These are phyloP conservation scores for Echeneis naucrates DNA, from an alignment of 2,797 vertebrate species.

Conservation along the genomic window DNA sequence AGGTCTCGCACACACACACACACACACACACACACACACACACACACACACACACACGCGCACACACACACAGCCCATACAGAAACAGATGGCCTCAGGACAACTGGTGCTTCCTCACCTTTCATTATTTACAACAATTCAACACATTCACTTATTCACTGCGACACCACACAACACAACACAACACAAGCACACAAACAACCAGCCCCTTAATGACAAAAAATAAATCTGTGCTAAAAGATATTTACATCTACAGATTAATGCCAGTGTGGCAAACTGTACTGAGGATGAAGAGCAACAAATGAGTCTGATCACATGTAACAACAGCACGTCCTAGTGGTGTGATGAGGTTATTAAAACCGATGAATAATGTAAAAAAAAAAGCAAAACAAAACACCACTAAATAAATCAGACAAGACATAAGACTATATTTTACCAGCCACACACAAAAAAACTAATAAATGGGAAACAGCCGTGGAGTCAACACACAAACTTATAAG, in stretches of 20 bases:
- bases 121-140: conserved; percentile 41
- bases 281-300: not conserved
- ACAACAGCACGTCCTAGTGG: conserved; percentile 54
- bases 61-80: conserved; percentile 35
- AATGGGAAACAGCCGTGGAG: not conserved
- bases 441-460: not conserved
- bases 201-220: not conserved
- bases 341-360: conserved; percentile 8
- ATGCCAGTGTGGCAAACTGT: not conserved
- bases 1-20: conserved; percentile 57
- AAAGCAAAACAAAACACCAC: not conserved
- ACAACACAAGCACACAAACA: not conserved
- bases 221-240: not conserved
- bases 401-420: not conserved
- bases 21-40: conserved; percentile 45
- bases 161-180: not conserved
- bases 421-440: conserved; percentile 6
- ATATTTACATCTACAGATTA: conserved; percentile 4
- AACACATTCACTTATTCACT: not conserved
- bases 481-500: not conserved
- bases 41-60: conserved; percentile 55
- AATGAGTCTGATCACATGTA: not conserved
- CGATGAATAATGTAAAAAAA: not conserved
- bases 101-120: conserved; percentile 79
- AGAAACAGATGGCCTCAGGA: conserved; percentile 84